Percentiles rank a stretch among this genome's conserved stretches.
Conservation (phyloP, 2,888 invertebrate genomes). For the Tetheella fluctuosa region DNA sequence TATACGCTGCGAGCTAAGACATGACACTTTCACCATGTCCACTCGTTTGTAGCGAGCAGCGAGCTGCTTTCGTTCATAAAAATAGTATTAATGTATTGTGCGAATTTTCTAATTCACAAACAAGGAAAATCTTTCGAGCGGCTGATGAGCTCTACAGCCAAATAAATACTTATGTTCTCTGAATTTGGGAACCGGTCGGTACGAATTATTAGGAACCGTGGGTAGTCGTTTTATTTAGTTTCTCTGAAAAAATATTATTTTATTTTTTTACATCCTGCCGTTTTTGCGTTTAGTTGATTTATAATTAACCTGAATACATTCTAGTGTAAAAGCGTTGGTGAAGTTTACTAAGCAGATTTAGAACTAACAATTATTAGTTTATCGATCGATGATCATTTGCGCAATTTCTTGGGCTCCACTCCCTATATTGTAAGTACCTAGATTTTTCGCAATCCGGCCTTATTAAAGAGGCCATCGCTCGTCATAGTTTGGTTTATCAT, state of each 20-base stretch:
- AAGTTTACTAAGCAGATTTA: background rate
- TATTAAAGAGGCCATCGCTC: conserved; percentile 4
- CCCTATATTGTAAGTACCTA: background rate
- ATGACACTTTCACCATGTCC: conserved; percentile 50
- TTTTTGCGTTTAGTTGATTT: background rate
- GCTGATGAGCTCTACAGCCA: background rate
- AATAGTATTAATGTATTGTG: background rate
- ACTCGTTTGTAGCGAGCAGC: conserved; percentile 16
- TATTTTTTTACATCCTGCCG: background rate
- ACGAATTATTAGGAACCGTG: background rate
- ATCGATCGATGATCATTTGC: background rate
- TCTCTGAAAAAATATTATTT: background rate
- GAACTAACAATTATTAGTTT: too few species aligned
- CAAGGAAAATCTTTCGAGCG: background rate
- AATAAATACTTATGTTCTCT: background rate
- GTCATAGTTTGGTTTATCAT: background rate
- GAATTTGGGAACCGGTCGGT: background rate
- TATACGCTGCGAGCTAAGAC: conserved; percentile 38
- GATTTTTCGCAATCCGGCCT: background rate
- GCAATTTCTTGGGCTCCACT: background rate
- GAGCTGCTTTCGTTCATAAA: conserved; percentile 6
- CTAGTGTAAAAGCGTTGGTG: background rate
- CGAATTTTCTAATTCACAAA: conserved; percentile 2
- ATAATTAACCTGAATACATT: background rate
- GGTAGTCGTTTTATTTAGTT: background rate